Percentiles rank a stretch among this genome's conserved stretches.
Evolutionary conservation across 2,888 invertebrate species (phyloP).

Genomic region (Podabrus alpinus): DNA sequence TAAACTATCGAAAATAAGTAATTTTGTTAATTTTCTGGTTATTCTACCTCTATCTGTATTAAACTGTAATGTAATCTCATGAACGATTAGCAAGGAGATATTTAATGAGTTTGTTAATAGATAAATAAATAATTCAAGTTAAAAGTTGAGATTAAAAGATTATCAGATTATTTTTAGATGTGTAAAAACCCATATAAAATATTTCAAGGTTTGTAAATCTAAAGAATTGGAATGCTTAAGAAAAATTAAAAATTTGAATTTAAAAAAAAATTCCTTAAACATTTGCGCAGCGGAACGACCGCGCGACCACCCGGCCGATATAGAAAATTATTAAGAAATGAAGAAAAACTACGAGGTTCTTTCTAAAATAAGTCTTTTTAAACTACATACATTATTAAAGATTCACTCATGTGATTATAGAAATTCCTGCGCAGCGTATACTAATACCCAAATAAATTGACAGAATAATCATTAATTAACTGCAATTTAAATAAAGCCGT

Average conservation of each 20-base stretch:
- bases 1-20: neutral
- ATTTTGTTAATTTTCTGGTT: neutral
- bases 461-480: neutral
- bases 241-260: neutral
- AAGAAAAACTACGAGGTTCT: neutral
- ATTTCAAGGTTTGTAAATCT: neutral
- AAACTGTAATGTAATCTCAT: neutral
- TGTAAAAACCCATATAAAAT: neutral
- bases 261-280: neutral
- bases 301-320: no score
- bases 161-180: neutral
- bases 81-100: conserved; percentile 1
- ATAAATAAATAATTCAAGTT: neutral
- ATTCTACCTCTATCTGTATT: neutral
- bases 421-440: neutral
- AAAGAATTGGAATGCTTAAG: neutral
- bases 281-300: neutral
- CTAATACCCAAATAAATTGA: neutral
- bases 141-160: neutral
- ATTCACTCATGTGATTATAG: neutral
- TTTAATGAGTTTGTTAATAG: neutral
- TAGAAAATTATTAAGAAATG: neutral
- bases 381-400: neutral
- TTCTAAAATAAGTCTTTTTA: neutral
- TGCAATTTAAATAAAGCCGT: neutral